These are phyloP conservation scores for Meriones psammophilus DNA, from an alignment of 2,797 vertebrate species.

Conservation along the genomic window DNA sequence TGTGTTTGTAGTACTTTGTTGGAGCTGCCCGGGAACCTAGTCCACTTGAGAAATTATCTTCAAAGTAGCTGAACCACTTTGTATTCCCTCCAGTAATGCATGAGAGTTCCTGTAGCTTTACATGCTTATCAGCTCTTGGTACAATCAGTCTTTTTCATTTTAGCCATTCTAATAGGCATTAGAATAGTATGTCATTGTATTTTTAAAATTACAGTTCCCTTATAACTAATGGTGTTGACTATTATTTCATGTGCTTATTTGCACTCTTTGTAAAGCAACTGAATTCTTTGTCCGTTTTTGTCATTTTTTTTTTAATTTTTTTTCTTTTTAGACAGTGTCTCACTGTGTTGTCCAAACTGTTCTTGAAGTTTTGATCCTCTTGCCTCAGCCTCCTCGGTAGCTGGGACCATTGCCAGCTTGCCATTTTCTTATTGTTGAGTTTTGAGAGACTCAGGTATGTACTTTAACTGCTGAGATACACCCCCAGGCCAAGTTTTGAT, in stretches of 20 bases:
- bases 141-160: not conserved
- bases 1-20: not conserved
- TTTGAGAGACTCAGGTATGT: not conserved
- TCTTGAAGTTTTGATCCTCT: not conserved
- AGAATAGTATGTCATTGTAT: not conserved
- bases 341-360: not conserved
- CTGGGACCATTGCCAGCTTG: not conserved
- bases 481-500: conserved; percentile 20
- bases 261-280: not conserved
- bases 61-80: not conserved
- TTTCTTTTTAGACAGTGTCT: not conserved
- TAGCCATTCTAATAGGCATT: not conserved
- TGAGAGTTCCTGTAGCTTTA: not conserved
- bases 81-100: not conserved
- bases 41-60: not conserved
- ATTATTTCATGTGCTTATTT: not conserved
- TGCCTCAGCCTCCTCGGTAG: not conserved
- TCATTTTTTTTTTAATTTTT: not conserved
- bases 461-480: not conserved
- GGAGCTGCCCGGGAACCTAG: not conserved
- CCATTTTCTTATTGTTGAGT: not conserved
- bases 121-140: not conserved
- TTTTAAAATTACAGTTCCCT: not conserved
- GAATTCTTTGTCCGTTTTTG: not conserved
- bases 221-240: not conserved